Evolutionary conservation across 1,140 invertebrate species (phyloP).

Genomic region (Zaprionus kolodkinae): DNA sequence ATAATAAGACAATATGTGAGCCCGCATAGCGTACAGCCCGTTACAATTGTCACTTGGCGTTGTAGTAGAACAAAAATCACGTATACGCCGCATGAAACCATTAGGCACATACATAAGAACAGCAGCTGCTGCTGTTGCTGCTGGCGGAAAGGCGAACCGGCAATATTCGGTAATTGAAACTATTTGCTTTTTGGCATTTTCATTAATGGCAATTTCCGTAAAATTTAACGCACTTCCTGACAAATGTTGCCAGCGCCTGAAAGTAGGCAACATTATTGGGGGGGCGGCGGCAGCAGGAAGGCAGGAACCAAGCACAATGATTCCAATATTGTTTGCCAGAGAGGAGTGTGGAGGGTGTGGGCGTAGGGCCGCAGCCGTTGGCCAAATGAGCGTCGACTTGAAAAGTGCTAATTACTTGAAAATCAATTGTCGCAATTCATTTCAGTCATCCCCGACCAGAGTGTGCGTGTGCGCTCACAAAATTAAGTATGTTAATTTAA

Average conservation of each 20-base stretch:
- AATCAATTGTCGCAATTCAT: conserved; percentile 81
- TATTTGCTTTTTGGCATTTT: conserved; percentile 77
- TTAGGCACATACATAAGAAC: conserved; percentile 25
- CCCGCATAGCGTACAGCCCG: background rate
- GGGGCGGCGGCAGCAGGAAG: too few species aligned
- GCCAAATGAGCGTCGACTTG: conserved; percentile 43
- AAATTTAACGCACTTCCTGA: conserved; percentile 73
- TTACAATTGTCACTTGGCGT: conserved; percentile 36
- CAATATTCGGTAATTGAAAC: conserved; percentile 70
- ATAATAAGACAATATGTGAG: conserved; percentile 19
- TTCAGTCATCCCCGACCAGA: conserved; percentile 28
- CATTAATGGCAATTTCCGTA: conserved; percentile 73
- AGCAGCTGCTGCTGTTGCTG: background rate
- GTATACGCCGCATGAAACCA: conserved; percentile 62
- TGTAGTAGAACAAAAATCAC: conserved; percentile 60
- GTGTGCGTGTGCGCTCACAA: conserved; percentile 36
- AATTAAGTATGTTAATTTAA: conserved; percentile 81
- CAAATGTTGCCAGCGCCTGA: conserved; percentile 63
- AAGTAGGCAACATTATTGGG: too few species aligned
- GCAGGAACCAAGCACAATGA: conserved; percentile 5
- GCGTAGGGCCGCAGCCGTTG: conserved; percentile 18
- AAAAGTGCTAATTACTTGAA: conserved; percentile 71
- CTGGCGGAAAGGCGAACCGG: background rate
- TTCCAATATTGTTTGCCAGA: conserved; percentile 8
- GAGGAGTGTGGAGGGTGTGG: background rate